These are phyloP conservation scores for Tenebrosternarchus preto DNA, from an alignment of 2,113 vertebrate species.

Conservation along the genomic window DNA sequence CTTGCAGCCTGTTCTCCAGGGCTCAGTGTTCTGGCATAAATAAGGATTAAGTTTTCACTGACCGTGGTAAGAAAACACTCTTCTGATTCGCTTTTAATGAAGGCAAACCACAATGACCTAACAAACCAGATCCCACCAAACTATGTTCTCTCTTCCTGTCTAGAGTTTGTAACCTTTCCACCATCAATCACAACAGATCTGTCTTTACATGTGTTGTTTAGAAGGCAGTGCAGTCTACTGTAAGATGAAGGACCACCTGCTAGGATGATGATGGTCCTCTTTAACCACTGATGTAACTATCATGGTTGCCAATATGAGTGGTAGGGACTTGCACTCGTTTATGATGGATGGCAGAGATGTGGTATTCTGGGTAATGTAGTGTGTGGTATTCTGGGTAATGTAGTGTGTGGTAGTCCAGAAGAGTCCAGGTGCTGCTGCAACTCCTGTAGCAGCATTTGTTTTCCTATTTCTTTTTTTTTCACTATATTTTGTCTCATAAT, in stretches of 20 bases:
- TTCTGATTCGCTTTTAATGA: constrained; percentile 34
- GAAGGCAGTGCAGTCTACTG: background rate
- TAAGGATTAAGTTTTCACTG: background rate
- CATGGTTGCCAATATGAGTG: constrained; percentile 9
- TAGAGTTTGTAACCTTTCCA: background rate
- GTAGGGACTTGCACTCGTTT: background rate
- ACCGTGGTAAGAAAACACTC: background rate
- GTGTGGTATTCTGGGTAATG: constrained; percentile 30
- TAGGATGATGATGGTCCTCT: background rate
- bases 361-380: constrained; percentile 22
- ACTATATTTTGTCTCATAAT: too few relatives aligned
- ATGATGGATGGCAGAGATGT: constrained; percentile 36
- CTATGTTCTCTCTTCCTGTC: constrained; percentile 14
- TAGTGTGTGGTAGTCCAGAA: constrained; percentile 32
- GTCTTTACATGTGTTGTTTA: constrained; percentile 17
- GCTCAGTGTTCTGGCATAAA: background rate
- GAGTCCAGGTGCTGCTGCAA: too few relatives aligned
- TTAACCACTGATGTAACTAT: background rate
- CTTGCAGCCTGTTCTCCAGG: too few relatives aligned
- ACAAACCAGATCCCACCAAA: background rate
- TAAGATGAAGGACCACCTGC: constrained; percentile 22
- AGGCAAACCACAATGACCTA: constrained; percentile 3
- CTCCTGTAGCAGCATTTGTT: too few relatives aligned
- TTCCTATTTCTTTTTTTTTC: too few relatives aligned
- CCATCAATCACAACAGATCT: constrained; percentile 1